A percentile compares a stretch with the other conserved stretches of the same genome.
phyloP scores from a whole-genome alignment of 1,140 invertebrate genomes.

The Lutraria rhynchaena region DNA sequence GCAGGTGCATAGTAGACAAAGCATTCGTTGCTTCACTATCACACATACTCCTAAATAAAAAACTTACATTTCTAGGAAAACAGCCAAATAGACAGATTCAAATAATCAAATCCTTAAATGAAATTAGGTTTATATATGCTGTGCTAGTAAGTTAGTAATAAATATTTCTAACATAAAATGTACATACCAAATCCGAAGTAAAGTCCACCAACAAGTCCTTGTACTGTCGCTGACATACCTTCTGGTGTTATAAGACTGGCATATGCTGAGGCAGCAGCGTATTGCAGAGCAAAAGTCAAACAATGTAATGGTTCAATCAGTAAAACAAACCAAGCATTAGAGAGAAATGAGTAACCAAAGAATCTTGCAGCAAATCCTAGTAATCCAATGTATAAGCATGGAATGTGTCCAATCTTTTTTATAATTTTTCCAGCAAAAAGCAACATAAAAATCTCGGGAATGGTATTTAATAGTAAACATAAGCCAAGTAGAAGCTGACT shows the following conservation, averaged over 20 bases:
- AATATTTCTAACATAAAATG: no score
- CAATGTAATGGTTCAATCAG: conserved; percentile 94
- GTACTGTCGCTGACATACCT: conserved; percentile 92
- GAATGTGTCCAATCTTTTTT: conserved; percentile 91
- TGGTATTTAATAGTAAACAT: conserved; percentile 90
- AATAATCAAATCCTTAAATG: no score
- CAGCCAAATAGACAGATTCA: no score
- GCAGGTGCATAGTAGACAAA: no score
- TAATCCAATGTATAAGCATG: conserved; percentile 92
- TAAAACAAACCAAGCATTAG: conserved; percentile 88
- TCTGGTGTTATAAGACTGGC: conserved; percentile 91
- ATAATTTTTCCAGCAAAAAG: conserved; percentile 90
- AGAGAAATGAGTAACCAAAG: conserved; percentile 90
- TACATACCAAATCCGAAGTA: conserved; percentile 81
- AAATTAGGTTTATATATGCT: no score
- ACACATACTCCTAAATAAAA: no score
- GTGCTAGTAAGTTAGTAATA: no score
- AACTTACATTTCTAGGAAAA: no score
- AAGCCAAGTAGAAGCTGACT: conserved; percentile 92
- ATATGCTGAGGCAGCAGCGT: conserved; percentile 94
- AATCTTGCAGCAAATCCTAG: conserved; percentile 89
- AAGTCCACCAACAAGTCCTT: conserved; percentile 90
- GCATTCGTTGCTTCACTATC: no score
- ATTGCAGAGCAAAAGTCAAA: conserved; percentile 93
- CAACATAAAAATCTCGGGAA: conserved; percentile 92